Evolutionary conservation across 2,797 vertebrate genomes (phyloP).

Genomic region (Rhynchotus rufescens): DNA sequence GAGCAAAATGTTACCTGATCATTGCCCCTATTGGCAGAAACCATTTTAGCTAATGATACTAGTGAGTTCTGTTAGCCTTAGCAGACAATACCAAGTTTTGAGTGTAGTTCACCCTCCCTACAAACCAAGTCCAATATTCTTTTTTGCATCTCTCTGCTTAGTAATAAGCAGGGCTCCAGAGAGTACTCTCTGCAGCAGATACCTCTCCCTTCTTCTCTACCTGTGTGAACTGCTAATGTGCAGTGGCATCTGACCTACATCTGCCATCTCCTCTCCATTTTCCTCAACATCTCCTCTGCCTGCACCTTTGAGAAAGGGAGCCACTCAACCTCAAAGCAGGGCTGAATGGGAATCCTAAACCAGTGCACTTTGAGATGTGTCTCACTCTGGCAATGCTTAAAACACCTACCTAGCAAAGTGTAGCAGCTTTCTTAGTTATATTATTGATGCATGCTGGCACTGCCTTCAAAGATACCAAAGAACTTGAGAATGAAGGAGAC

Average conservation of each 20-base stretch:
- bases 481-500: neutral
- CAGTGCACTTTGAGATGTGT: neutral
- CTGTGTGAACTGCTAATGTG: neutral
- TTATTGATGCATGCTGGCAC: neutral
- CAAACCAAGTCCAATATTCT: neutral
- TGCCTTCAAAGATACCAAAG: neutral
- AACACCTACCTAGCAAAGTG: neutral
- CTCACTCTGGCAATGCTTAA: neutral
- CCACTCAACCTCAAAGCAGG: neutral
- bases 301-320: neutral
- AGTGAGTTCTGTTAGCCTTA: neutral
- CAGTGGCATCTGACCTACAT: neutral
- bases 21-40: neutral
- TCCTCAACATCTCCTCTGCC: neutral
- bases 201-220: neutral
- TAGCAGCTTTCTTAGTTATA: neutral
- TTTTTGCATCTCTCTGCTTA: neutral
- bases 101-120: neutral
- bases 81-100: neutral
- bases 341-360: neutral
- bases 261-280: neutral
- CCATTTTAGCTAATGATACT: neutral
- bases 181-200: neutral
- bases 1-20: neutral
- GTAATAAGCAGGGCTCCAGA: neutral